phyloP scores from a whole-genome alignment of 2,888 invertebrate genomes.

The Aphodius sticticus region DNA sequence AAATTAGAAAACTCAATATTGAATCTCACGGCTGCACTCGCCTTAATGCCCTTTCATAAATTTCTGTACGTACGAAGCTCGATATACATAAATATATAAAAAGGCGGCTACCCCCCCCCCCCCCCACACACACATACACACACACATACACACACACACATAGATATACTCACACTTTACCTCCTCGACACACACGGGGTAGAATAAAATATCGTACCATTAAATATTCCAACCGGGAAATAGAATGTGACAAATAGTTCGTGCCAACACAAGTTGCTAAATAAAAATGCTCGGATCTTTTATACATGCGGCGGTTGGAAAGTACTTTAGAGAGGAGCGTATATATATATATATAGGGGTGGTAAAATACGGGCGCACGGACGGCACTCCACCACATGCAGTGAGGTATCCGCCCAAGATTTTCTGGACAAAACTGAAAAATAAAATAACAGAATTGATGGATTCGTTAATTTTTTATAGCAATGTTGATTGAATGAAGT shows the following conservation, averaged over 20 bases:
- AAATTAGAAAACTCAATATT: background rate
- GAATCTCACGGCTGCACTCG: background rate
- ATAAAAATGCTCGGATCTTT: conserved; percentile 50
- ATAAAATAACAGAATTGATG: background rate
- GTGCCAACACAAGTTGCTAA: conserved; percentile 49
- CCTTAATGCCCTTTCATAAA: background rate
- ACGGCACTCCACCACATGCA: conserved; percentile 14
- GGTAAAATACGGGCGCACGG: conserved; percentile 12
- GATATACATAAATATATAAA: conserved; percentile 23
- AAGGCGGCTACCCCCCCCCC: conserved; percentile 9
- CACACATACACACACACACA: too few species aligned
- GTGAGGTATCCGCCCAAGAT: background rate
- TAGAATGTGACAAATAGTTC: conserved; percentile 52
- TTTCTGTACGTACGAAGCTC: conserved; percentile 10
- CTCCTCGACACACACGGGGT: conserved; percentile 13
- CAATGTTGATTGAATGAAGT: too few species aligned
- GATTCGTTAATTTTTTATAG: background rate
- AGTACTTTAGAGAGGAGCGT: conserved; percentile 43
- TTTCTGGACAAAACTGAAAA: background rate
- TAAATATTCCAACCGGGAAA: conserved; percentile 48
- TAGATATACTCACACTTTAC: background rate
- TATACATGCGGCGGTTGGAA: conserved; percentile 49
- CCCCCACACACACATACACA: too few species aligned
- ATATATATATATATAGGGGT: background rate
- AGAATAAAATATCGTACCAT: conserved; percentile 47